Conservation (phyloP, 2,797 vertebrate species). For the Cyclopterus lumpus region DNA sequence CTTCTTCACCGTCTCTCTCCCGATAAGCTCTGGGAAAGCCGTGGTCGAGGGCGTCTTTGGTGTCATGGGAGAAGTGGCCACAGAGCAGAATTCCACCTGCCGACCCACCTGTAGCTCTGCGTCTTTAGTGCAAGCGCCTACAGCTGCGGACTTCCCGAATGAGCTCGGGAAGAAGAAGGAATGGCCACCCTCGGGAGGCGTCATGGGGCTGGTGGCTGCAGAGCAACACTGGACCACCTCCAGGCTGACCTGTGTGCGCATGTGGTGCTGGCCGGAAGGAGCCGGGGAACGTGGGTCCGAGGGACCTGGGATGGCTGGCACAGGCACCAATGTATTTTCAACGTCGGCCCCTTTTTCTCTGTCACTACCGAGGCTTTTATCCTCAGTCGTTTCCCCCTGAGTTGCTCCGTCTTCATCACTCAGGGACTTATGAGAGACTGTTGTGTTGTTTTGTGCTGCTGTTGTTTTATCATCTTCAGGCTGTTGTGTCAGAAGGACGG, state of each 20-base stretch:
- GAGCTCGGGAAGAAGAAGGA: conserved; percentile 83
- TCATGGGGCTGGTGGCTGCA: conserved; percentile 92
- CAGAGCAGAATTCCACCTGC: conserved; percentile 87
- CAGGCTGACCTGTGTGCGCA: conserved; percentile 88
- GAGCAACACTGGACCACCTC: conserved; percentile 85
- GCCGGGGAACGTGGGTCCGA: conserved; percentile 65
- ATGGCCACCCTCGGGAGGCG: conserved; percentile 83
- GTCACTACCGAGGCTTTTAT: conserved; percentile 10
- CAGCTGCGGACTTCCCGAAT: conserved; percentile 48
- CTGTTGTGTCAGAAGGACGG: conserved; percentile 23
- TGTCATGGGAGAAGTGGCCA: conserved; percentile 90
- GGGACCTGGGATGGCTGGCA: conserved; percentile 48
- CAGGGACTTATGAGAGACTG: conserved; percentile 2
- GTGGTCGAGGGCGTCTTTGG: conserved; percentile 74
- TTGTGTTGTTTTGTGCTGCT: conserved; percentile 7
- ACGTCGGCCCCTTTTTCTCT: conserved; percentile 11
- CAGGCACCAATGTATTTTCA: conserved; percentile 39
- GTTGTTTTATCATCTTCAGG: conserved; percentile 32
- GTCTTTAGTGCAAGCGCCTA: conserved; percentile 78
- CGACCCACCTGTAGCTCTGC: conserved; percentile 88
- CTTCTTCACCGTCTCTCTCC: conserved; percentile 39
- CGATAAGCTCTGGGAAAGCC: conserved; percentile 59
- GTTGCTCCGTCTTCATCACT: conserved; percentile 28
- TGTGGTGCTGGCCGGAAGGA: conserved; percentile 80
- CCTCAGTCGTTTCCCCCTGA: not conserved